phyloP scores from a whole-genome alignment of 2,888 invertebrate species.

The Minunthozetes semirufus region DNA sequence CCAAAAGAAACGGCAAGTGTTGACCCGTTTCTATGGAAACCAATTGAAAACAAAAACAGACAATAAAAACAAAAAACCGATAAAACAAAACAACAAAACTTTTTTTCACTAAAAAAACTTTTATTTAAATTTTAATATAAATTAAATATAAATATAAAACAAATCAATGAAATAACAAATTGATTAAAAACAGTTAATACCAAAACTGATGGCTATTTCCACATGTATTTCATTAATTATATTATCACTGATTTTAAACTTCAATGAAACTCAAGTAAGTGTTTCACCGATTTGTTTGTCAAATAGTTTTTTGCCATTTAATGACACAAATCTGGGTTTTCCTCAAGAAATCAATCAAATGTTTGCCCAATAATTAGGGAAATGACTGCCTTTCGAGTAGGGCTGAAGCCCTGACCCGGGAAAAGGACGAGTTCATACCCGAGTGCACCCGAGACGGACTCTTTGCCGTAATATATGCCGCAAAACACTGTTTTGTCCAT shows the following conservation, averaged over 20 bases:
- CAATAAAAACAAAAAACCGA: too few species aligned
- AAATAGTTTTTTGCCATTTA: not conserved
- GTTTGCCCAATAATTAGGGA: not conserved
- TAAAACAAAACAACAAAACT: too few species aligned
- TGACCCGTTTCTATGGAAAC: too few species aligned
- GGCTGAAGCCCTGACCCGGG: not conserved
- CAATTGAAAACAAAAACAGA: too few species aligned
- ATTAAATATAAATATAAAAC: too few species aligned
- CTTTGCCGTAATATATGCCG: conserved; percentile 17
- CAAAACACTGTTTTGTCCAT: not conserved
- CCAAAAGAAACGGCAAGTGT: too few species aligned
- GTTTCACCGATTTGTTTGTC: not conserved
- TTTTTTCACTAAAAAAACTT: too few species aligned
- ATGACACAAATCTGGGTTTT: not conserved
- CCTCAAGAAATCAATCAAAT: not conserved
- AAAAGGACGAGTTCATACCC: conserved; percentile 23
- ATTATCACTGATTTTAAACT: not conserved
- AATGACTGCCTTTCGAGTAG: not conserved
- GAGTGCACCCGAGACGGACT: conserved; percentile 33
- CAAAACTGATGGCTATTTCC: not conserved
- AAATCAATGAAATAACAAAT: too few species aligned
- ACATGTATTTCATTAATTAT: not conserved
- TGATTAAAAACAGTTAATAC: too few species aligned
- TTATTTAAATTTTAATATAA: too few species aligned
- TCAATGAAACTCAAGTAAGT: not conserved